Evolutionary conservation across 2,888 invertebrate genomes (phyloP).

Genomic region (Dryomyza anilis): DNA sequence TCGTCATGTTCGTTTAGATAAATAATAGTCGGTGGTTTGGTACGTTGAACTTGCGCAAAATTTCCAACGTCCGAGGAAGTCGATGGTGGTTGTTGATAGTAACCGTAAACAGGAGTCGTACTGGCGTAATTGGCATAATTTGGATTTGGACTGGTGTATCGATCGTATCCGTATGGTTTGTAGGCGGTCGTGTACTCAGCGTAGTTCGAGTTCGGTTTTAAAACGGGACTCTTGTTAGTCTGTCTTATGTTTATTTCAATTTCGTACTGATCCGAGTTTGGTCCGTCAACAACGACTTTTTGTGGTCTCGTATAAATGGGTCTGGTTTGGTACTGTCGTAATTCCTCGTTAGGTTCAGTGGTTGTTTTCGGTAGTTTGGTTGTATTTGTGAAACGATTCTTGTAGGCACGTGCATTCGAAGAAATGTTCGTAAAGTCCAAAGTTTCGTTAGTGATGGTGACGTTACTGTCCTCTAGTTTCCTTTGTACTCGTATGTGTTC

Average conservation of each 20-base stretch:
- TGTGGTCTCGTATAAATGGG: slow-evolving; percentile 49
- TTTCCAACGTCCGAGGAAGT: slow-evolving; percentile 27
- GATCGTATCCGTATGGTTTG: slow-evolving; percentile 45
- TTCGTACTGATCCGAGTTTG: slow-evolving; percentile 55
- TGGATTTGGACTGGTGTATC: slow-evolving; percentile 37
- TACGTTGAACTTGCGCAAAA: slow-evolving; percentile 38
- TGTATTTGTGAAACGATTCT: background rate
- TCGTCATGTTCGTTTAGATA: slow-evolving; percentile 55
- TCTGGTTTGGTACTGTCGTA: slow-evolving; percentile 48
- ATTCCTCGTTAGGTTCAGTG: slow-evolving; percentile 43
- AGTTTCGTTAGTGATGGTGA: background rate
- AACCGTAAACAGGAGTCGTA: slow-evolving; percentile 38
- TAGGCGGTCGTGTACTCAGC: slow-evolving; percentile 44
- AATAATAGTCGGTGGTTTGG: slow-evolving; percentile 58
- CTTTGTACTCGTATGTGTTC: slow-evolving; percentile 34
- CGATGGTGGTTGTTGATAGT: slow-evolving; percentile 37
- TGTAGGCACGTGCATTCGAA: background rate
- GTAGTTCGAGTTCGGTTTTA: slow-evolving; percentile 26
- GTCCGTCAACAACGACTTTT: slow-evolving; percentile 52
- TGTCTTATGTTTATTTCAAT: slow-evolving; percentile 61
- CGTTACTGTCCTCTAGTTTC: background rate
- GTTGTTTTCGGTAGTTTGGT: slow-evolving; percentile 32
- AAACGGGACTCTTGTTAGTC: slow-evolving; percentile 47
- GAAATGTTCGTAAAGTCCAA: background rate
- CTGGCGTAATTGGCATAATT: slow-evolving; percentile 39